Percentiles rank a stretch among this genome's conserved stretches.
Evolutionary conservation across 1,140 invertebrate genomes (phyloP).

Genomic region (Saccostrea glomerata): DNA sequence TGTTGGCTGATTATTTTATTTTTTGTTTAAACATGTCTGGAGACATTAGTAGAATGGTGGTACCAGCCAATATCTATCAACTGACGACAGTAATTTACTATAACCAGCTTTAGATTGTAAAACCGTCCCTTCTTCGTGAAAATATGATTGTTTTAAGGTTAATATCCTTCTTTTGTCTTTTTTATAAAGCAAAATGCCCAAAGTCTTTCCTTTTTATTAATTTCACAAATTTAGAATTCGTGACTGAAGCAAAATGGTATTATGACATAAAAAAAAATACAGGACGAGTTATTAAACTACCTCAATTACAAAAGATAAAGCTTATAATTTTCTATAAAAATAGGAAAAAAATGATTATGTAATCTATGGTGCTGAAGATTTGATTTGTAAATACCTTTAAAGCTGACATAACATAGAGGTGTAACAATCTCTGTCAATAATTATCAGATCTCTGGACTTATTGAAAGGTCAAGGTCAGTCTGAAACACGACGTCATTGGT

Average conservation of each 20-base stretch:
- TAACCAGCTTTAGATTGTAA: too few species aligned
- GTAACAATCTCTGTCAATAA: neutral
- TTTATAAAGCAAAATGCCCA: neutral
- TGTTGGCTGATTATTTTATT: too few species aligned
- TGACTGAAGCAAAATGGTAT: neutral
- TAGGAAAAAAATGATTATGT: neutral
- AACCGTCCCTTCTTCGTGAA: too few species aligned
- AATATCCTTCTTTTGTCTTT: too few species aligned
- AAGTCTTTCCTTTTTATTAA: neutral
- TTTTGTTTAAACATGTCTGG: too few species aligned
- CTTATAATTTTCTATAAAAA: neutral
- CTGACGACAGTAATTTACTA: too few species aligned
- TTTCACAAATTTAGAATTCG: constrained; percentile 2
- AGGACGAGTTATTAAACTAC: neutral
- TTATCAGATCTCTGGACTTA: neutral
- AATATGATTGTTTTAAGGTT: too few species aligned
- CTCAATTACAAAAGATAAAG: neutral
- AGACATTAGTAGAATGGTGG: too few species aligned
- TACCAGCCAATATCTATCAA: too few species aligned
- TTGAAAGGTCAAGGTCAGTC: constrained; percentile 2
- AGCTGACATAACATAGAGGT: neutral
- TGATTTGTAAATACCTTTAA: neutral
- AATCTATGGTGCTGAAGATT: neutral
- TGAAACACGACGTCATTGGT: neutral
- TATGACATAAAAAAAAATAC: too few species aligned